These are phyloP conservation scores for Arenaria interpres DNA, from an alignment of 2,113 vertebrate genomes.

Conservation along the genomic window DNA sequence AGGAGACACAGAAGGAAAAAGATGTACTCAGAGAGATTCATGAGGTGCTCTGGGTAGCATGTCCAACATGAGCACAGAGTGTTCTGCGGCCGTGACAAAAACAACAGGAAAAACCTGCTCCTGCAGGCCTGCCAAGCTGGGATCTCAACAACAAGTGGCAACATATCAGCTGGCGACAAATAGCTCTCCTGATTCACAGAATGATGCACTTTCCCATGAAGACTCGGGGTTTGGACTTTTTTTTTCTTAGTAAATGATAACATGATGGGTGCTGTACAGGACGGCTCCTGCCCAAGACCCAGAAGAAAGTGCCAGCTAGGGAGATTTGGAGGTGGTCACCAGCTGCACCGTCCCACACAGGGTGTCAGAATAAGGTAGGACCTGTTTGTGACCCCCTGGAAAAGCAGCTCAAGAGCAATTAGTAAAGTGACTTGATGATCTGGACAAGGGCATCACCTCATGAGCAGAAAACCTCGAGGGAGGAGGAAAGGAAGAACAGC, in stretches of 20 bases:
- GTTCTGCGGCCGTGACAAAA: constrained; percentile 65
- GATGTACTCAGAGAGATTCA: constrained; percentile 7
- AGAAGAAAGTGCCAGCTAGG: background rate
- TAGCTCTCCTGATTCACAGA: constrained; percentile 1
- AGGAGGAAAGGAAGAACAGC: background rate
- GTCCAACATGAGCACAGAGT: constrained; percentile 40
- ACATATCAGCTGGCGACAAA: constrained; percentile 54
- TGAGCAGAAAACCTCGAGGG: background rate
- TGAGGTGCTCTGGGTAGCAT: constrained; percentile 32
- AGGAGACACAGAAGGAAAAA: background rate
- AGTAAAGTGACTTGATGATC: background rate
- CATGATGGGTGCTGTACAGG: background rate
- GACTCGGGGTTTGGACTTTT: background rate
- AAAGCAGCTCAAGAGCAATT: background rate
- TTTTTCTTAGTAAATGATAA: background rate
- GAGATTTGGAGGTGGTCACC: background rate
- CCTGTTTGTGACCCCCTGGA: background rate
- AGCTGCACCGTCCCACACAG: background rate
- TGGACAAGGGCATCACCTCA: background rate
- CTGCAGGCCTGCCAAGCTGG: constrained; percentile 51
- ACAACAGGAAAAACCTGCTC: constrained; percentile 72
- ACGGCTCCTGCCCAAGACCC: background rate
- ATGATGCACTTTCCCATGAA: background rate
- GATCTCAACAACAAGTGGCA: constrained; percentile 52
- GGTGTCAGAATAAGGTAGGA: background rate